Conservation (phyloP, 1,140 invertebrate species). For the Aporrectodea caliginosa region DNA sequence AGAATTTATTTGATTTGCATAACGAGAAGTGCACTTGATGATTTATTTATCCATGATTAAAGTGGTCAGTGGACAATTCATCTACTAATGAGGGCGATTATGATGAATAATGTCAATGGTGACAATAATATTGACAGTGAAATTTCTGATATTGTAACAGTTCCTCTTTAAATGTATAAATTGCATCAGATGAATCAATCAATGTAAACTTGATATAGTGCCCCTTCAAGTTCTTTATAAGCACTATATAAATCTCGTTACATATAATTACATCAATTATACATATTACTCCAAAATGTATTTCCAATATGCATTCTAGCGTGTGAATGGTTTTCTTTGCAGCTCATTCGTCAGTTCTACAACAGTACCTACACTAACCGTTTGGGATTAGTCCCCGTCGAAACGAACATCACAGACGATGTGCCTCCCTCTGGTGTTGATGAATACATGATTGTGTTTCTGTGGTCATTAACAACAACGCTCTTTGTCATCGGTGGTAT, state of each 20-base stretch:
- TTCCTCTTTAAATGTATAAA: neutral
- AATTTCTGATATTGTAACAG: neutral
- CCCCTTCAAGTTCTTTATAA: no score
- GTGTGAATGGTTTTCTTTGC: neutral
- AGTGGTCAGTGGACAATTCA: no score
- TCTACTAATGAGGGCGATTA: no score
- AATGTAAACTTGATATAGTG: no score
- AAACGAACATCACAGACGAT: neutral
- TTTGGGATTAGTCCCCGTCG: no score
- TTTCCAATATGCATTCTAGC: neutral
- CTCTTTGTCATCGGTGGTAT: conserved; percentile 88
- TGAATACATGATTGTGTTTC: conserved; percentile 35
- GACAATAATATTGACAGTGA: no score
- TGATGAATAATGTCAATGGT: no score
- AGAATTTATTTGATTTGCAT: neutral
- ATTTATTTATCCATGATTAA: no score
- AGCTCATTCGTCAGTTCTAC: neutral
- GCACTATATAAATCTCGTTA: neutral
- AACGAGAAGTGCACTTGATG: no score
- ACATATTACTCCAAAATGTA: neutral
- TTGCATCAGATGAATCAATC: neutral
- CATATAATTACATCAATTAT: neutral
- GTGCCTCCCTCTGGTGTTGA: neutral
- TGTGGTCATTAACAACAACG: conserved; percentile 68
- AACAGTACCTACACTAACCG: neutral